Evolutionary conservation across 30 jellyfish, hydroid and myxozoan genomes (phyloP), one percentile per base, ranked within the genome.

Genomic region (Mastigias papua): DNA sequence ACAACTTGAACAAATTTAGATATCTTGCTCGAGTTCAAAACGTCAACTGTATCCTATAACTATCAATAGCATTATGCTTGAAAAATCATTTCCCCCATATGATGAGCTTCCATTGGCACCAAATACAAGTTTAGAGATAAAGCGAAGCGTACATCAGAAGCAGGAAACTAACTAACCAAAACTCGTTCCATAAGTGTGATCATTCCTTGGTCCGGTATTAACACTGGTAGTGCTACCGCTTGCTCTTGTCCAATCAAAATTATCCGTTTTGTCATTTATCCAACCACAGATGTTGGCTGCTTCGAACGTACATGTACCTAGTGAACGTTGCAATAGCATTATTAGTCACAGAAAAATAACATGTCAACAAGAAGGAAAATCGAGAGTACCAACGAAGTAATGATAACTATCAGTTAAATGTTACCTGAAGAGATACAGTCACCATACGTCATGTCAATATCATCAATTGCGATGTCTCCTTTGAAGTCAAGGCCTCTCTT

Each of bases 381-480:
- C 25, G 67, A 54, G 0, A 25, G 9, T 5, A 46, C 8, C 16
- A 16, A 46, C 60, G 8, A 6, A 16, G 16, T 46, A 46, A 46
- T 16, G 80, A 26, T 68, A 4, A 3, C 5, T 11, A 7, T 8
- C 51, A 23, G 20, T 25, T 26, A 34, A 21, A 46, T 29, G 93
- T 23, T 34, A 93, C 99, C 99, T 87, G 99, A 76, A 0, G 98
- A 82, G 15, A 72, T 31, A 76, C 99, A 95, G 88, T 95, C 99
- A 1, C 99, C 99, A 35, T 91, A 86, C 58, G 86, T 49, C 31
- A 95, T 75, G 69, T 90, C 98, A 21, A 95, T 78, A 86, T 95
- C 99, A 76, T 95, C 99, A 58, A 95, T 90, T 7, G 99, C 99
- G 78, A 95, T 95, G 51, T 95, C 99, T 22, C 99, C 99, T 46